phyloP scores from a whole-genome alignment of 2,888 invertebrate genomes.

The Acleris sparsana region DNA sequence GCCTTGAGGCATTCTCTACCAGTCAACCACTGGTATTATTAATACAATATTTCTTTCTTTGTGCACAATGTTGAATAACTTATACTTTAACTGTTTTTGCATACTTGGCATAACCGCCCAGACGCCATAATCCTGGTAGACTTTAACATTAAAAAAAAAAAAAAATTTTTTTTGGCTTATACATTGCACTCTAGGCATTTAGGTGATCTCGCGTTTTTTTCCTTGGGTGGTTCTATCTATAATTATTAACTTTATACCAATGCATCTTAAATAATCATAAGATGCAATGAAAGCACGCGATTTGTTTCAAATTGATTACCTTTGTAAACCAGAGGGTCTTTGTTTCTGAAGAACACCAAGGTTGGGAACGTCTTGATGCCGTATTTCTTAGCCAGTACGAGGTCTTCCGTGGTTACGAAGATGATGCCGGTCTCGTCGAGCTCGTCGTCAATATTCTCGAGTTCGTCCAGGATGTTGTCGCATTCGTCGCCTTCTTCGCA shows the following conservation, averaged over 20 bases:
- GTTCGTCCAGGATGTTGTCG: constrained; percentile 91
- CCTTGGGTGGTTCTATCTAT: too few relatives aligned
- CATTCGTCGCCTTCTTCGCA: constrained; percentile 95
- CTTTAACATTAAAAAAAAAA: too few relatives aligned
- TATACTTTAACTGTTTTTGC: too few relatives aligned
- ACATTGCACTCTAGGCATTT: too few relatives aligned
- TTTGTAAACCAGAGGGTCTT: constrained; percentile 92
- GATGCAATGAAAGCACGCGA: neutral
- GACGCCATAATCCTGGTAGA: too few relatives aligned
- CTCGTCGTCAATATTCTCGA: constrained; percentile 97
- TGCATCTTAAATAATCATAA: neutral
- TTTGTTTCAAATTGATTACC: constrained; percentile 62
- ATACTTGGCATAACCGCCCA: too few relatives aligned
- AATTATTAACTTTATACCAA: neutral
- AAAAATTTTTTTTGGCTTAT: too few relatives aligned
- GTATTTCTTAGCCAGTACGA: constrained; percentile 90
- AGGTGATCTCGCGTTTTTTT: too few relatives aligned
- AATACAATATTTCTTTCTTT: too few relatives aligned
- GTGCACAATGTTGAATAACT: too few relatives aligned
- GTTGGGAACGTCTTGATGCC: constrained; percentile 93
- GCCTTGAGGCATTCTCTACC: too few relatives aligned
- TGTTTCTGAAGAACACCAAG: constrained; percentile 95
- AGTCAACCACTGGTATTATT: too few relatives aligned
- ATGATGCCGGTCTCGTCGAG: constrained; percentile 96
- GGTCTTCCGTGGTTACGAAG: constrained; percentile 96